These are phyloP conservation scores for Conus betulinus DNA, from an alignment of 1,140 invertebrate species.

Conservation along the genomic window DNA sequence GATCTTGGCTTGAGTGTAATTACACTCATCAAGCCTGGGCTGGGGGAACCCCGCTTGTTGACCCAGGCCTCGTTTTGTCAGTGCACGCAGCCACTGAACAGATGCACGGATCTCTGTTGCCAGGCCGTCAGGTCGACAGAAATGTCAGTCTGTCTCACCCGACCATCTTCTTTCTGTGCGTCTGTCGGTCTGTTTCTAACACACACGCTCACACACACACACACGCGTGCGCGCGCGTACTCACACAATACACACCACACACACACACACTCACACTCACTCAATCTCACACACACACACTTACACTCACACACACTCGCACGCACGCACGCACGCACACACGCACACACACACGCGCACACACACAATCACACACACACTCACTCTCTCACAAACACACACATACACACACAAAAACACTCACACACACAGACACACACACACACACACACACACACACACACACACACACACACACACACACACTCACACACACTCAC, in stretches of 20 bases:
- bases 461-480: slow-evolving; percentile 5
- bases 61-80: not conserved
- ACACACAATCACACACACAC: no score
- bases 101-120: not conserved
- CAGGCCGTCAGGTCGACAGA: no score
- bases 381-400: no score
- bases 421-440: no score
- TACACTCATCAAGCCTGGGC: not conserved
- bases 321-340: not conserved
- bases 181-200: not conserved
- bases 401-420: no score
- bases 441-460: no score
- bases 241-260: not conserved
- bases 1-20: not conserved
- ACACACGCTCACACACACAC: not conserved
- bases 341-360: not conserved
- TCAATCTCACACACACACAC: slow-evolving; percentile 5
- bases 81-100: not conserved
- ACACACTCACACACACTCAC: not conserved
- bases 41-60: no score
- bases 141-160: slow-evolving; percentile 18
- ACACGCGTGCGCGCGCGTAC: not conserved
- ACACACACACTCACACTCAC: not conserved
- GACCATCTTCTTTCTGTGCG: not conserved
- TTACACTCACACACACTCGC: not conserved